phyloP scores from a whole-genome alignment of 2,113 vertebrate species.

The Suncus etruscus region DNA sequence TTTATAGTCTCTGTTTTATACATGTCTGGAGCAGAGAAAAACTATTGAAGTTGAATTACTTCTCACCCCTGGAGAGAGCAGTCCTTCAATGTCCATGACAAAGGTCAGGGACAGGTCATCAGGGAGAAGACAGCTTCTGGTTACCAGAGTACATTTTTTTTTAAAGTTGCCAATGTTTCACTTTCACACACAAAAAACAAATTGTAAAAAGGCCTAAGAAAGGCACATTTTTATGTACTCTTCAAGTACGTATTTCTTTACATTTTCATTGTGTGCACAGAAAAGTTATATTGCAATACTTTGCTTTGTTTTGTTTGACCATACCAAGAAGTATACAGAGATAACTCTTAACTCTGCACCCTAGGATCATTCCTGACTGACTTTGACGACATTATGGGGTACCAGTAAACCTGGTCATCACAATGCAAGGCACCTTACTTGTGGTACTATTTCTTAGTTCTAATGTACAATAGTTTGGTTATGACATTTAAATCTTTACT shows the following conservation, averaged over 20 bases:
- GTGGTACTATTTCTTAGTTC: no score
- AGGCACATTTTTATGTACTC: background rate
- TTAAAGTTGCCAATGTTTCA: conserved; percentile 52
- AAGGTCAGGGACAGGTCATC: conserved; percentile 86
- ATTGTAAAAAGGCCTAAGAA: conserved; percentile 59
- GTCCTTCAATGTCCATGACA: conserved; percentile 85
- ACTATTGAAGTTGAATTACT: conserved; percentile 83
- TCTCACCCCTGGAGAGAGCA: conserved; percentile 83
- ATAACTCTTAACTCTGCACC: no score
- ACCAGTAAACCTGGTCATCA: no score
- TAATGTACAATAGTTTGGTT: background rate
- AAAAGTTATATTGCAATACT: background rate
- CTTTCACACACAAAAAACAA: background rate
- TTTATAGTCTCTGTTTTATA: conserved; percentile 86
- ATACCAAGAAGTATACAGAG: no score
- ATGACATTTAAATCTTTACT: background rate
- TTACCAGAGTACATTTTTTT: conserved; percentile 74
- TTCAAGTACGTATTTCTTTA: background rate
- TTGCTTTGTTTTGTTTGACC: no score
- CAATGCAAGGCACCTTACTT: no score
- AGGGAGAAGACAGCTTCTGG: conserved; percentile 65
- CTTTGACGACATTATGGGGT: no score
- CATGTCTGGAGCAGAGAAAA: conserved; percentile 85
- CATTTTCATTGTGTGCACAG: background rate
- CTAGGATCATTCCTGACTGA: no score